Evolutionary conservation across 2,888 invertebrate genomes (phyloP), one percentile per base, ranked within the genome.

Genomic region (Netelia inedita): DNA sequence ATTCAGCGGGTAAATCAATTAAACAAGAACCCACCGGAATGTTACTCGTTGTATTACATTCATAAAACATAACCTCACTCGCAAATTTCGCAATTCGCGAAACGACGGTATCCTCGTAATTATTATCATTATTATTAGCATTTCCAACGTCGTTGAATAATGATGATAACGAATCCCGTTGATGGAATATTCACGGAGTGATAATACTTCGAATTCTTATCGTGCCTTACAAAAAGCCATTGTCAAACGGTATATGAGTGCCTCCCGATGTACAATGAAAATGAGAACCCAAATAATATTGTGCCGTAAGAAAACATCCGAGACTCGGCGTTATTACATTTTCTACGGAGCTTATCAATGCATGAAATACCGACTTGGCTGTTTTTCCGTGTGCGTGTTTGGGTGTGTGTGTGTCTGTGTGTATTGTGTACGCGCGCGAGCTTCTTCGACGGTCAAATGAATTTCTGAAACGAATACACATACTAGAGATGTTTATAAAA

Each of bases 381-480:
- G 21, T 14, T 6, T 53, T 10, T n/a, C 14, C 2, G 23, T 8
- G 16, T 55, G 3, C 55, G 23, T 14, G 19, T 55, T 16, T 55
- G 9, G 6, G 5, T 53, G 21, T 69, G 10, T 35, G 53, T 55
- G 14, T 14, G 11, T n/a, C 1, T 28, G 55, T 50, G 14, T 35
- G 35, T 68, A 61, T 16, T 78, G 46, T 50, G 50, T 46, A 46
- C 23, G 59, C 65, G 61, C 50, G 28, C 28, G 65, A 66, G 28
- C 57, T 59, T 57, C 66, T 68, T 68, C 41, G 66, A 11, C 57
- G 23, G 55, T 43, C 53, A 28, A 79, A 79, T 53, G 50, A 55
- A 80, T 75, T 35, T 76, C 28, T 9, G 28, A 72, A 76, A 68
- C n/a, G 43, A 35, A 50, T 61, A 61, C 11, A 23, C 61, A n/a